Percentiles rank a stretch among this genome's conserved stretches.
phyloP scores from a whole-genome alignment of 2,888 invertebrate genomes.

The Crocallis elinguaria region DNA sequence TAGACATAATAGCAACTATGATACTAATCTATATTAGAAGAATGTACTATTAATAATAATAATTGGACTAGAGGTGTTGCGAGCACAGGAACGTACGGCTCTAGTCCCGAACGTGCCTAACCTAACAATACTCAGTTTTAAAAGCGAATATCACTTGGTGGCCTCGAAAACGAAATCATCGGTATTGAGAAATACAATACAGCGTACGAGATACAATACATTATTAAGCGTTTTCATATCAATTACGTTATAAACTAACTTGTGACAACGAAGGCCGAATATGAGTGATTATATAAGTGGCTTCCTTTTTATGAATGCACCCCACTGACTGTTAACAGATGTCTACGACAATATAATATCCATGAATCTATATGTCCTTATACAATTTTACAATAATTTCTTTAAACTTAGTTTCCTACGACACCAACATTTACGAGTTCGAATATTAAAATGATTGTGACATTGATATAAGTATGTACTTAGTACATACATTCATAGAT shows the following conservation, averaged over 20 bases:
- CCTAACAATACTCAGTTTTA: slow-evolving; percentile 45
- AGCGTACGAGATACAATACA: neutral
- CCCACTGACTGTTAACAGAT: too few species aligned
- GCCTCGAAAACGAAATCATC: slow-evolving; percentile 32
- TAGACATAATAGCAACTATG: too few species aligned
- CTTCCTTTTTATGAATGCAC: too few species aligned
- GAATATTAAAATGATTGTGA: slow-evolving; percentile 3
- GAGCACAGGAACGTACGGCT: slow-evolving; percentile 39
- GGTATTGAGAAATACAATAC: slow-evolving; percentile 4
- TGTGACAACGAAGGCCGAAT: slow-evolving; percentile 3
- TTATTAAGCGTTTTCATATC: neutral
- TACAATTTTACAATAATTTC: too few species aligned
- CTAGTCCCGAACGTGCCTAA: slow-evolving; percentile 43
- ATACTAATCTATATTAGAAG: slow-evolving; percentile 6
- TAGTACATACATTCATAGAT: slow-evolving; percentile 15
- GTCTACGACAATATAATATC: too few species aligned
- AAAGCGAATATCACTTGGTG: slow-evolving; percentile 66
- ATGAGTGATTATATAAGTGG: too few species aligned
- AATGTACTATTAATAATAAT: slow-evolving; percentile 21
- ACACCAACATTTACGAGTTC: slow-evolving; percentile 19
- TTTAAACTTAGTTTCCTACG: too few species aligned
- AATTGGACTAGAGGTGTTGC: slow-evolving; percentile 42
- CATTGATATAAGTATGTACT: slow-evolving; percentile 1
- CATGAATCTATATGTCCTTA: too few species aligned
- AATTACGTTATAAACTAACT: neutral